Conservation (phyloP, 2,113 vertebrate species). For the Nannospalax galili region DNA sequence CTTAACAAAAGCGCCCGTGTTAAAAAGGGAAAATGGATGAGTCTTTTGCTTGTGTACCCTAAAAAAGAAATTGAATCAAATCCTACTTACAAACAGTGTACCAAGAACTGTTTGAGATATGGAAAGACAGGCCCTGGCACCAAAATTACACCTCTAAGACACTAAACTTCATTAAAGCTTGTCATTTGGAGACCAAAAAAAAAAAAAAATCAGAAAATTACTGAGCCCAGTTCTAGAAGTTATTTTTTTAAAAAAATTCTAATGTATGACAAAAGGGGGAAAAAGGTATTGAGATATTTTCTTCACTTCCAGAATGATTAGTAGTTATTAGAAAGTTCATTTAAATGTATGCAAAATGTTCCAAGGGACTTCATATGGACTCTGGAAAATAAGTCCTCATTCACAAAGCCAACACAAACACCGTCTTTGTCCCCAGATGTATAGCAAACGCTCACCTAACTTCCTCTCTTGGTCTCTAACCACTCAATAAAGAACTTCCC, state of each 20-base stretch:
- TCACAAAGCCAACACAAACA: not conserved
- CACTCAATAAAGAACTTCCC: not conserved
- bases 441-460: fast-evolving
- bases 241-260: not conserved
- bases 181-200: not conserved
- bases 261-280: too few relatives aligned
- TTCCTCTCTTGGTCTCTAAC: not conserved
- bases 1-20: not conserved
- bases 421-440: too few relatives aligned
- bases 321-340: not conserved
- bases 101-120: not conserved
- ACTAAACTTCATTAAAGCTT: not conserved
- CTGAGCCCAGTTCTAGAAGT: not conserved
- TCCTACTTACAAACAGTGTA: not conserved
- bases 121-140: not conserved
- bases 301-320: not conserved
- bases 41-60: not conserved
- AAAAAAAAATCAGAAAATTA: not conserved
- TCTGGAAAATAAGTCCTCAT: conserved; percentile 17
- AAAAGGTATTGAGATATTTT: not conserved
- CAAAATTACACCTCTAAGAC: not conserved
- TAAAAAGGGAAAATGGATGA: not conserved
- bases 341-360: not conserved
- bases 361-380: not conserved
- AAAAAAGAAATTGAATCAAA: not conserved